A percentile compares a stretch with the other conserved stretches of the same genome.
phyloP scores from a whole-genome alignment of 2,113 vertebrate species.

The Grus americana region DNA sequence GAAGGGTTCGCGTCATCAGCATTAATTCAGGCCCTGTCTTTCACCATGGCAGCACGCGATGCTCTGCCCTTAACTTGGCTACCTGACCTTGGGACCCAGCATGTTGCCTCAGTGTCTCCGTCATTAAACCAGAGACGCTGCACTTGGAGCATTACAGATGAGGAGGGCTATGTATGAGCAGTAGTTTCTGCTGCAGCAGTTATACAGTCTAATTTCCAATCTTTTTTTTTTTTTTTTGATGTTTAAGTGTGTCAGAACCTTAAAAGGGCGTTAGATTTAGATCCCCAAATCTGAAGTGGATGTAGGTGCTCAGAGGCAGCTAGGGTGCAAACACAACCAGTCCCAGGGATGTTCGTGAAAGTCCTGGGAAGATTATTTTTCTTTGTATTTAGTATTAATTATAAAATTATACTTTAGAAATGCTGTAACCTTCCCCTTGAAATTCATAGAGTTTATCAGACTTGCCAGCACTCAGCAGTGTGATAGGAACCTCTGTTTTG shows the following conservation, averaged over 20 bases:
- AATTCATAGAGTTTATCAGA: not conserved
- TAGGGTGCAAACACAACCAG: not conserved
- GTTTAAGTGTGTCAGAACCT: not conserved
- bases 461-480: not conserved
- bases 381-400: not conserved
- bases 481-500: not conserved
- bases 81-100: not conserved
- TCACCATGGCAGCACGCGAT: not conserved
- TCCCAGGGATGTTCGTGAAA: not conserved
- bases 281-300: not conserved
- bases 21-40: not conserved
- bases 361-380: not conserved
- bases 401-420: not conserved
- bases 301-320: fast-evolving
- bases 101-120: not conserved
- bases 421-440: not conserved
- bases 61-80: not conserved
- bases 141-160: not conserved
- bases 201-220: not conserved
- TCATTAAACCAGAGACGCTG: not conserved
- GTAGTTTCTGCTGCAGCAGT: not conserved
- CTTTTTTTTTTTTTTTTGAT: not conserved
- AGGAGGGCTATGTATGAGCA: not conserved
- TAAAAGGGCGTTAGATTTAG: not conserved
- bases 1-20: not conserved